These are phyloP conservation scores for Petaurus breviceps DNA, from an alignment of 2,113 vertebrate species.

Conservation along the genomic window DNA sequence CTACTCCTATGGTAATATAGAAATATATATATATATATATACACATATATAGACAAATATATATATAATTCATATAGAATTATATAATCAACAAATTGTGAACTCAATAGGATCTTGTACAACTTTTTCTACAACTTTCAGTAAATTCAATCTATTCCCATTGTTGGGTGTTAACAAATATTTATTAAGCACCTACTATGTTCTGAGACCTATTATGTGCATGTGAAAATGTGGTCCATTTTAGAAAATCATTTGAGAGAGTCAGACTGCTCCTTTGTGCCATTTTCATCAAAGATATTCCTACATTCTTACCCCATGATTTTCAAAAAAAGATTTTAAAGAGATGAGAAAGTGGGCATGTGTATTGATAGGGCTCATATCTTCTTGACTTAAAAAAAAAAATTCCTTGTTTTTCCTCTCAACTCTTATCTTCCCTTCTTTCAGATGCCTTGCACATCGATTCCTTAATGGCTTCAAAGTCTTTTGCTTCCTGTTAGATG, in stretches of 20 bases:
- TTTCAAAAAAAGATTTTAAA: neutral
- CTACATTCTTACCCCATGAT: neutral
- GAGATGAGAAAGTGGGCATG: neutral
- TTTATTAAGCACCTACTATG: neutral
- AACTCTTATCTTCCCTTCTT: neutral
- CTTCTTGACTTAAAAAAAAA: neutral
- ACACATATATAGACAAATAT: no score
- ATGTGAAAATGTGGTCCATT: neutral
- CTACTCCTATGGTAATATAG: no score
- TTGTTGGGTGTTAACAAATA: neutral
- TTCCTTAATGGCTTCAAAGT: neutral
- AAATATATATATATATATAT: no score
- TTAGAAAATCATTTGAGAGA: neutral
- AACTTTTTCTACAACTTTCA: neutral
- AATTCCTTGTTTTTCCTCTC: no score
- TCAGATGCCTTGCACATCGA: neutral
- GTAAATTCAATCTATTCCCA: neutral
- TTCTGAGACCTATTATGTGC: neutral
- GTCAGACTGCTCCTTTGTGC: neutral
- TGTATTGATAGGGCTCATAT: neutral
- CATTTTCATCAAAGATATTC: neutral
- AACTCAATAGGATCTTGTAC: neutral
- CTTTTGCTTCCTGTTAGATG: neutral
- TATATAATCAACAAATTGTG: neutral
- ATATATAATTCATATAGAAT: neutral